Evolutionary conservation across 2,888 invertebrate species (phyloP).

Genomic region (Eudemis profundana): DNA sequence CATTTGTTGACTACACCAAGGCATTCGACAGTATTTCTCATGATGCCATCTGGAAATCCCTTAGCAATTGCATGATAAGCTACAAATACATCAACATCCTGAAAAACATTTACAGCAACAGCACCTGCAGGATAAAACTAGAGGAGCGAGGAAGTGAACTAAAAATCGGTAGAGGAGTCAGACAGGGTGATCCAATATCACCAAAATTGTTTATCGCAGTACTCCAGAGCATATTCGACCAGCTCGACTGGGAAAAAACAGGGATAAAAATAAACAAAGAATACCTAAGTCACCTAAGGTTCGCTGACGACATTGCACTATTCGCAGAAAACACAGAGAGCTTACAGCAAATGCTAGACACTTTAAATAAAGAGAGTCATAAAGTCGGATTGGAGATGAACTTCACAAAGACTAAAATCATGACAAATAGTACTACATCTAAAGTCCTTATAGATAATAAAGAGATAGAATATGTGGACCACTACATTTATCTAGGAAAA

Average conservation of each 20-base stretch:
- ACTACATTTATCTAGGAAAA: no score
- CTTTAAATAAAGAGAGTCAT: neutral
- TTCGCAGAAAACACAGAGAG: neutral
- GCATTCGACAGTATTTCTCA: conserved; percentile 5
- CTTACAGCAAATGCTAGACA: neutral
- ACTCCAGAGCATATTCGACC: neutral
- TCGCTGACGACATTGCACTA: neutral
- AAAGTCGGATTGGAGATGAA: neutral
- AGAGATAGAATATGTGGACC: no score
- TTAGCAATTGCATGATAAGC: neutral
- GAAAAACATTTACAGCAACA: neutral
- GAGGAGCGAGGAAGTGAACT: neutral
- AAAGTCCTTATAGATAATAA: no score
- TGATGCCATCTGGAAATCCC: neutral
- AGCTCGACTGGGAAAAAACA: neutral
- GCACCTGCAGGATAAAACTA: neutral
- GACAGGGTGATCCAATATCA: neutral
- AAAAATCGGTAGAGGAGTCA: neutral
- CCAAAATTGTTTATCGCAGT: neutral
- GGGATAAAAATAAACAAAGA: neutral
- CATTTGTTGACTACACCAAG: neutral
- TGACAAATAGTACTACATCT: neutral
- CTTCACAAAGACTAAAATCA: neutral
- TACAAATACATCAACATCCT: neutral
- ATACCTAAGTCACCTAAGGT: neutral